These are phyloP conservation scores for Macrotus californicus DNA, from an alignment of 2,113 vertebrate genomes.

Conservation along the genomic window DNA sequence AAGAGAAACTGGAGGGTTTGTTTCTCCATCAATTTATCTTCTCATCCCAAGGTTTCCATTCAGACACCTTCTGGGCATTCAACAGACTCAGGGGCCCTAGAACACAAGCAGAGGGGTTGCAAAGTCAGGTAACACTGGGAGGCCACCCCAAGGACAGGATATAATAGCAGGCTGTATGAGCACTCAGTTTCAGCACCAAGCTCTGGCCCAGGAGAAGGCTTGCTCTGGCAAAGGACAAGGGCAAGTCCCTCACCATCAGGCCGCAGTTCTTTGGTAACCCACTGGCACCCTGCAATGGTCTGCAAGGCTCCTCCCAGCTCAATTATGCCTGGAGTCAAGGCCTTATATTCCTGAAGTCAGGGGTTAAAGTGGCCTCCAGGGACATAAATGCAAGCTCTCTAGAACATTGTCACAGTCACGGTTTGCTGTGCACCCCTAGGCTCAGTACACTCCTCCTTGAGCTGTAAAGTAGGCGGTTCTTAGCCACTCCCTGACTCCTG, in stretches of 20 bases:
- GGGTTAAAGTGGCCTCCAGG: neutral
- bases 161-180: neutral
- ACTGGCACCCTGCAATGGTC: neutral
- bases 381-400: neutral
- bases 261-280: neutral
- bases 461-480: neutral
- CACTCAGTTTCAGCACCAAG: neutral
- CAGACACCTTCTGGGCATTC: neutral
- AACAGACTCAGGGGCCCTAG: neutral
- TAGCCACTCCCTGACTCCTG: neutral
- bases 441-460: neutral
- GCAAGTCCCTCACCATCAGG: neutral
- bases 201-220: neutral
- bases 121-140: neutral
- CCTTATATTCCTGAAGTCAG: neutral
- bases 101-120: neutral
- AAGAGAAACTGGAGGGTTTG: neutral
- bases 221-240: neutral
- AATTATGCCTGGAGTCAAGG: neutral
- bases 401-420: neutral
- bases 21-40: neutral
- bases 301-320: neutral
- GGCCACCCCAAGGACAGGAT: neutral
- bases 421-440: neutral
- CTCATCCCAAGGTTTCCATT: neutral